Conservation (phyloP, 23 tunicate genomes). For the Clavelina lepadiformis region DNA sequence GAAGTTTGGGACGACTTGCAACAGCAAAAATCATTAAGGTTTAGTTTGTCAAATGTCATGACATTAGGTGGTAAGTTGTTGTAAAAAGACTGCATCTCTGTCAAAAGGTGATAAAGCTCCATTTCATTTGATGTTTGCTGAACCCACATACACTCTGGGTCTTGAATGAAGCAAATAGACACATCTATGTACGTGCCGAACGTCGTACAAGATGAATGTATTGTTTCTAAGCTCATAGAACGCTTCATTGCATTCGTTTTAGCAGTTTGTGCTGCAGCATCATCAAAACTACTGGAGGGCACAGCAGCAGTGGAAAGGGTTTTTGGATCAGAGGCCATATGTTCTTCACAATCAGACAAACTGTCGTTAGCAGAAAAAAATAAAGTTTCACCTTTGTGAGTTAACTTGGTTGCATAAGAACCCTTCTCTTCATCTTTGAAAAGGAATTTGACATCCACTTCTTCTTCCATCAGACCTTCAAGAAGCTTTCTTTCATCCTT, state of each 20-base stretch:
- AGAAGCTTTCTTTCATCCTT: slow-evolving; percentile 16
- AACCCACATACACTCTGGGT: slow-evolving; percentile 72
- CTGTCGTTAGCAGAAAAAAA: no score
- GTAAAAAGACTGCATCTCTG: slow-evolving; percentile 32
- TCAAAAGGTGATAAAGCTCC: slow-evolving; percentile 22
- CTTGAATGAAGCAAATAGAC: slow-evolving; percentile 46
- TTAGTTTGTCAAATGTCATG: slow-evolving; percentile 1
- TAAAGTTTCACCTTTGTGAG: slow-evolving; percentile 17
- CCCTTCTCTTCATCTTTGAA: slow-evolving; percentile 3
- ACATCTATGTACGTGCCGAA: slow-evolving; percentile 23
- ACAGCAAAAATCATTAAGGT: slow-evolving; percentile 8
- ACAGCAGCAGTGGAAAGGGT: no score
- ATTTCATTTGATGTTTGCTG: slow-evolving; percentile 32
- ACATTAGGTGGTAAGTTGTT: slow-evolving; percentile 16
- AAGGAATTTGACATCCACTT: slow-evolving; percentile 45
- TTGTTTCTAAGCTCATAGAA: no score
- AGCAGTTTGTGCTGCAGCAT: no score
- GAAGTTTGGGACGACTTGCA: background rate
- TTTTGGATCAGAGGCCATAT: no score
- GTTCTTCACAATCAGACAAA: no score
- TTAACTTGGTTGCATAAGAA: slow-evolving; percentile 26
- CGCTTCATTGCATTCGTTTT: no score
- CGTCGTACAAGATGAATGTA: slow-evolving; percentile 1
- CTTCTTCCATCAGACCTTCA: slow-evolving; percentile 15
- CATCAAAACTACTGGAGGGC: no score